These are phyloP conservation scores for Choloepus didactylus DNA, from an alignment of 2,797 vertebrate species.

Conservation along the genomic window DNA sequence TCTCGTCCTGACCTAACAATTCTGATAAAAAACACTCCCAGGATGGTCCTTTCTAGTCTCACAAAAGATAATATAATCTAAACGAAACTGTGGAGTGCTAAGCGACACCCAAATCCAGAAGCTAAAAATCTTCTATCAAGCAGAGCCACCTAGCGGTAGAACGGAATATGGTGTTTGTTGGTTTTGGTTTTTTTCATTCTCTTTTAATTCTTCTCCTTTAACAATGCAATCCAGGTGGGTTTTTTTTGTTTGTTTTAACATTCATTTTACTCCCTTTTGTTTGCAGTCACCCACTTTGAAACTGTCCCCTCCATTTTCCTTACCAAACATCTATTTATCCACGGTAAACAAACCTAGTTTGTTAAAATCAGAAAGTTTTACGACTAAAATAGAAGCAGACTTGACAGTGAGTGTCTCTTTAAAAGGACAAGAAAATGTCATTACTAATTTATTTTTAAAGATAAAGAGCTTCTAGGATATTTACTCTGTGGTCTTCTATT, in stretches of 20 bases:
- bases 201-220: not conserved
- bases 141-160: conserved; percentile 82
- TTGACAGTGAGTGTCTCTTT: not conserved
- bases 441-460: conserved; percentile 15
- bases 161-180: not conserved
- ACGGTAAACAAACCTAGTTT: conserved; percentile 31
- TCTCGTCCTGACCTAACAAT: not conserved
- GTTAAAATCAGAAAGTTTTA: conserved; percentile 22
- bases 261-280: not conserved
- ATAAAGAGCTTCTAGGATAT: not conserved
- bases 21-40: not conserved
- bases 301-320: conserved; percentile 18
- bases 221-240: not conserved
- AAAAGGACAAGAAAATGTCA: conserved; percentile 9
- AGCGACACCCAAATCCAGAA: not conserved
- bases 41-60: not conserved
- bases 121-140: conserved; percentile 66
- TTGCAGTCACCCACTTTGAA: not conserved
- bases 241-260: not conserved
- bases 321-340: not conserved
- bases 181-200: not conserved
- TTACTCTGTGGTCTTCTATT: not conserved
- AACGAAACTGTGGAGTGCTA: not conserved
- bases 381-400: not conserved
- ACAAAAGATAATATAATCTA: not conserved